Evolutionary conservation across 2,797 vertebrate genomes (phyloP).

Genomic region (Triplophysa yarkandensis): DNA sequence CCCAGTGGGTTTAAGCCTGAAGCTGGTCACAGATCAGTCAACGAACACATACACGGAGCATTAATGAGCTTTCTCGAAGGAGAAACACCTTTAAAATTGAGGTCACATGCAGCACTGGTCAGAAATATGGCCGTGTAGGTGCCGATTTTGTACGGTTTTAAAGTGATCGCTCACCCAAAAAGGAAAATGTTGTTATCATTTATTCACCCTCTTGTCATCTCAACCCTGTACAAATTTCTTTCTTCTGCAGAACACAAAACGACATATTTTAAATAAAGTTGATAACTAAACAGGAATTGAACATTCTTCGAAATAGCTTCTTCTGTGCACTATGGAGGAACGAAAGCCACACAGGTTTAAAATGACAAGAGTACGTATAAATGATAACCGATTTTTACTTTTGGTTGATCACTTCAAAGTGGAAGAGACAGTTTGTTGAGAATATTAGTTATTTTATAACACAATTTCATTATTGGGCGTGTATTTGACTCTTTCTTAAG

Average conservation of each 20-base stretch:
- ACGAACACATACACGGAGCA: not conserved
- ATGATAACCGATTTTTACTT: too few relatives aligned
- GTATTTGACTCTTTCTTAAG: not conserved
- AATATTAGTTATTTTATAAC: too few relatives aligned
- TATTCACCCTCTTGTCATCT: not conserved
- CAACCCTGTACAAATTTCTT: not conserved
- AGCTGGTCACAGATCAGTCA: slow-evolving; percentile 8
- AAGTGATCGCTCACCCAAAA: not conserved
- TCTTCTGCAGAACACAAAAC: too few relatives aligned
- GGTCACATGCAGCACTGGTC: not conserved
- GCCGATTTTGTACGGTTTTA: slow-evolving; percentile 11
- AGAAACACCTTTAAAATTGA: slow-evolving; percentile 6
- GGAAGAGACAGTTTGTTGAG: too few relatives aligned
- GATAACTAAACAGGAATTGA: too few relatives aligned
- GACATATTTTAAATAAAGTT: too few relatives aligned
- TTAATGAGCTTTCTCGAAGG: slow-evolving; percentile 26
- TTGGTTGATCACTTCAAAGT: too few relatives aligned
- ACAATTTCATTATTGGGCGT: too few relatives aligned
- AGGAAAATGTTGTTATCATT: not conserved
- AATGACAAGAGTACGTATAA: too few relatives aligned
- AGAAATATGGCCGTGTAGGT: slow-evolving; percentile 3
- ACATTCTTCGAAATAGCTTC: too few relatives aligned
- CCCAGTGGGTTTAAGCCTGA: not conserved
- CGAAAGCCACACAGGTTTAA: too few relatives aligned
- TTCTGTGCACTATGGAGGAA: too few relatives aligned